Conservation (phyloP, 2,113 vertebrate species). For the Dicerorhinus sumatrensis region DNA sequence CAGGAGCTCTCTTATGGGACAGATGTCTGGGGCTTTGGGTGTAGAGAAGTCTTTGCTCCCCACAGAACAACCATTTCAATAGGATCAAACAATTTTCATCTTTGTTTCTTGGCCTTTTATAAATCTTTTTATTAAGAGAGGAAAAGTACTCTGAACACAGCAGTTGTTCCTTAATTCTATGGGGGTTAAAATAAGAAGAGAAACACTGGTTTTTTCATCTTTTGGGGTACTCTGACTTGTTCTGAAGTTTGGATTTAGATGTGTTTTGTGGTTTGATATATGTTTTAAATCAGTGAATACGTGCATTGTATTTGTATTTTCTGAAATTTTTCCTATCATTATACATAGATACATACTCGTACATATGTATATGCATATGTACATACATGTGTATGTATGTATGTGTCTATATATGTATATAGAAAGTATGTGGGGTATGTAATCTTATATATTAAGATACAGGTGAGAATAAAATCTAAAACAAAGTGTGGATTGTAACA, state of each 20-base stretch:
- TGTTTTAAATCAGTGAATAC: not conserved
- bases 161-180: slow-evolving; percentile 39
- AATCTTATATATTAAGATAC: not conserved
- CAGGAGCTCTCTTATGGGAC: slow-evolving; percentile 21
- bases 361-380: not conserved
- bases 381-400: too few relatives aligned
- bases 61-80: slow-evolving; percentile 57
- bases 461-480: slow-evolving; percentile 11
- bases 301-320: not conserved
- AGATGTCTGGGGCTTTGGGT: not conserved
- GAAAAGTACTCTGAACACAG: slow-evolving; percentile 60
- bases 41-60: slow-evolving; percentile 36
- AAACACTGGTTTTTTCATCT: not conserved
- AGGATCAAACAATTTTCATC: slow-evolving; percentile 71
- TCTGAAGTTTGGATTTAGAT: slow-evolving; percentile 23
- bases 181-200: not conserved
- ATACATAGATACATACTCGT: not conserved
- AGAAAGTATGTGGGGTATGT: not conserved
- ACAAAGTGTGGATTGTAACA: not conserved
- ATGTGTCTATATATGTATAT: not conserved
- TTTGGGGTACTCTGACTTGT: not conserved
- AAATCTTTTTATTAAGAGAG: slow-evolving; percentile 30
- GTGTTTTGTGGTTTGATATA: not conserved
- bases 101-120: slow-evolving; percentile 55
- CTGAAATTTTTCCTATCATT: not conserved